Evolutionary conservation across 92 coral and sea anemone genomes (phyloP).

Genomic region (Umimayanthus chanpuru): DNA sequence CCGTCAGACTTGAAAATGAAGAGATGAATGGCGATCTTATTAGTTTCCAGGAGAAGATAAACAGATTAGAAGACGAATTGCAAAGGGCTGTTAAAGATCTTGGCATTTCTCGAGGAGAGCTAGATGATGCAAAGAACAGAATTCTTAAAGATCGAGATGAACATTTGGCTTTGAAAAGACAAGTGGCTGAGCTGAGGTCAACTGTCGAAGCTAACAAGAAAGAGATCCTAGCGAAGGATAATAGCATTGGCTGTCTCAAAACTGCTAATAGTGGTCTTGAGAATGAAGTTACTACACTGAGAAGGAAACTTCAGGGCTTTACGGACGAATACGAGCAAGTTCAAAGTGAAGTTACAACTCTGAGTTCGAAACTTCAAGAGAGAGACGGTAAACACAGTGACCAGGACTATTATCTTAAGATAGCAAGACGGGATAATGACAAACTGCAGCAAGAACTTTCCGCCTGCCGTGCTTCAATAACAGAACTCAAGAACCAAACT

Average conservation of each 20-base stretch:
- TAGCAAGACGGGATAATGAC: constrained; percentile 78
- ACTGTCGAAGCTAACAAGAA: constrained; percentile 75
- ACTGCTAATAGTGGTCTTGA: constrained; percentile 75
- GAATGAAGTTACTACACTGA: constrained; percentile 79
- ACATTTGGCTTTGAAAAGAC: constrained; percentile 63
- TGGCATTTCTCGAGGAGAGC: constrained; percentile 78
- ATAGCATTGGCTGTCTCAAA: constrained; percentile 80
- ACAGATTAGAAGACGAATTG: constrained; percentile 79
- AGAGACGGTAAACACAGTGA: constrained; percentile 75
- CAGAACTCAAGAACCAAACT: constrained; percentile 70
- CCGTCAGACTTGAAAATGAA: constrained; percentile 83
- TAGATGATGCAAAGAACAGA: constrained; percentile 82
- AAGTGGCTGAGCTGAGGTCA: constrained; percentile 73
- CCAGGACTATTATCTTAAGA: constrained; percentile 73
- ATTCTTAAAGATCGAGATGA: constrained; percentile 79
- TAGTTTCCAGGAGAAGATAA: constrained; percentile 80
- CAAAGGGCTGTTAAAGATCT: constrained; percentile 84
- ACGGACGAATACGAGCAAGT: constrained; percentile 84
- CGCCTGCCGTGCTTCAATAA: constrained; percentile 69
- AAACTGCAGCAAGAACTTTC: constrained; percentile 79
- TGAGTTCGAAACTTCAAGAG: constrained; percentile 70
- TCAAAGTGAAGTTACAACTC: constrained; percentile 70
- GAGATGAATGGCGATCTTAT: constrained; percentile 94
- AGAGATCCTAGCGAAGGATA: constrained; percentile 73
- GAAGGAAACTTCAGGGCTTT: constrained; percentile 68